These are phyloP conservation scores for Galemys pyrenaicus DNA, from an alignment of 2,113 vertebrate species.

Conservation along the genomic window DNA sequence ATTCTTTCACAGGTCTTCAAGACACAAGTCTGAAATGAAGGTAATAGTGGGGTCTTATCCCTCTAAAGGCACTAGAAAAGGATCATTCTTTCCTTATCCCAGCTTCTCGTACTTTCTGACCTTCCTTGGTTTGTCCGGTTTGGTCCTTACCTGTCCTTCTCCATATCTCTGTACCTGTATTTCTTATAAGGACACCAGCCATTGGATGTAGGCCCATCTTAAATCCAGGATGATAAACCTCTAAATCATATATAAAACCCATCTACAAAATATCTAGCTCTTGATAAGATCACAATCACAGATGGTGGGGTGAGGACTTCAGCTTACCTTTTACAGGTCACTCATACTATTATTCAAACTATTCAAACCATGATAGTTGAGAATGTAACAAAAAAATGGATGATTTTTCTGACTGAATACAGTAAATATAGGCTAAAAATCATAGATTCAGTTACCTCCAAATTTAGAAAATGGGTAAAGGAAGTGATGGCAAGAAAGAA, in stretches of 20 bases:
- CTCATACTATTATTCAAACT: neutral
- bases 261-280: neutral
- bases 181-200: neutral
- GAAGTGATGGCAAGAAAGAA: neutral
- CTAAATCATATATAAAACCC: neutral
- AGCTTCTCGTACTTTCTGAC: neutral
- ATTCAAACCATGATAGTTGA: neutral
- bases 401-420: neutral
- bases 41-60: too few relatives aligned
- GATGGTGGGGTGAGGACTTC: neutral
- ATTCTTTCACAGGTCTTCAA: neutral
- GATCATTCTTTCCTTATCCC: too few relatives aligned
- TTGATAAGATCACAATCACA: neutral
- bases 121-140: neutral
- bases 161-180: neutral
- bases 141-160: neutral
- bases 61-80: neutral
- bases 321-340: neutral
- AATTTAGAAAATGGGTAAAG: slow-evolving; percentile 4
- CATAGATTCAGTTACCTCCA: neutral
- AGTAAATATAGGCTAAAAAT: neutral
- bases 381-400: neutral
- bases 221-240: neutral
- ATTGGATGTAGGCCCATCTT: neutral
- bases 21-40: neutral